Evolutionary conservation across 2,797 vertebrate genomes (phyloP).

Genomic region (Nasua narica): DNA sequence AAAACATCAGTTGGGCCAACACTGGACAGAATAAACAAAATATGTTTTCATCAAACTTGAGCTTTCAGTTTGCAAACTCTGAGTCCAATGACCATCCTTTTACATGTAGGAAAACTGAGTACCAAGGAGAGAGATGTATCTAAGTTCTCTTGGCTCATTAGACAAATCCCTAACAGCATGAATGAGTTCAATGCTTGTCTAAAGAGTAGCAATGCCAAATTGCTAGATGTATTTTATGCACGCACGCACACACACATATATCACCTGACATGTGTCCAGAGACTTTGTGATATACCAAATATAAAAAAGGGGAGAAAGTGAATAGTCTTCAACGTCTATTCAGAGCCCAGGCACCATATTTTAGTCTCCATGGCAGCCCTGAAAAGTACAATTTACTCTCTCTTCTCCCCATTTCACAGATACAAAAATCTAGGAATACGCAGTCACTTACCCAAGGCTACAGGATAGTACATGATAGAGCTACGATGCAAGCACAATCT

Average conservation of each 20-base stretch:
- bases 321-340: neutral
- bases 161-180: neutral
- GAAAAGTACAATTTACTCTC: neutral
- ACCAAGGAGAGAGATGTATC: neutral
- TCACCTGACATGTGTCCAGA: neutral
- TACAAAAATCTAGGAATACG: neutral
- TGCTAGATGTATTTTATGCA: neutral
- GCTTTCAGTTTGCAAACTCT: neutral
- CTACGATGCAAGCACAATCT: neutral
- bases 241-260: neutral
- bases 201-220: neutral
- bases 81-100: neutral
- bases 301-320: neutral
- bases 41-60: neutral
- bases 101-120: neutral
- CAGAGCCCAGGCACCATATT: neutral
- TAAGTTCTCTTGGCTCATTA: neutral
- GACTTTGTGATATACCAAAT: neutral
- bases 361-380: neutral
- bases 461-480: neutral
- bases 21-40: neutral
- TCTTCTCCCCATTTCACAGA: neutral
- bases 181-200: neutral
- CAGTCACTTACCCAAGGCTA: neutral
- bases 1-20: neutral